These are phyloP conservation scores for Emmelina monodactyla DNA, from an alignment of 2,888 invertebrate genomes.

Conservation along the genomic window DNA sequence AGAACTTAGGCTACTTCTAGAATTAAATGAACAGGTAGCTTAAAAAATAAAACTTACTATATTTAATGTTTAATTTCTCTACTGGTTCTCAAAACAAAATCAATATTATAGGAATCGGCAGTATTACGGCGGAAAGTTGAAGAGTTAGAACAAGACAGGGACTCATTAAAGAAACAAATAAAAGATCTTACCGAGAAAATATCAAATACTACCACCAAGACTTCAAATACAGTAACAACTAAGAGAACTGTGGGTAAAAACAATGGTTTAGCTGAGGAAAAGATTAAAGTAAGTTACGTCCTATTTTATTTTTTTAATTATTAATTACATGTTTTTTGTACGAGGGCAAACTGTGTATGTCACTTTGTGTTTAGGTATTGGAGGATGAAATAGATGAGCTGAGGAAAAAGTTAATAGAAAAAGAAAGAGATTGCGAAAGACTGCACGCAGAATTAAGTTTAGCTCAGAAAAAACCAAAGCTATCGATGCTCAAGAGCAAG, in stretches of 20 bases:
- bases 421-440: conserved; percentile 81
- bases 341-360: background rate
- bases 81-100: no score
- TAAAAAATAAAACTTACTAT: conserved; percentile 5
- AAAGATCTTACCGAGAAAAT: conserved; percentile 80
- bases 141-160: conserved; percentile 82
- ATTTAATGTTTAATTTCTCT: no score
- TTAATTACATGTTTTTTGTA: no score
- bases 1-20: conserved; percentile 84
- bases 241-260: conserved; percentile 44
- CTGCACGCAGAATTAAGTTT: conserved; percentile 75
- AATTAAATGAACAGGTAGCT: conserved; percentile 82
- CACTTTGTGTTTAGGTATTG: conserved; percentile 51
- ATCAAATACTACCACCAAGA: conserved; percentile 45
- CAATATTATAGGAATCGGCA: conserved; percentile 72
- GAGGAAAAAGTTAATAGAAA: conserved; percentile 79
- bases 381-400: conserved; percentile 79
- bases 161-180: conserved; percentile 75
- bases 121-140: conserved; percentile 85
- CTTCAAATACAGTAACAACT: conserved; percentile 31
- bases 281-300: conserved; percentile 65
- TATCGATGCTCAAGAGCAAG: conserved; percentile 70
- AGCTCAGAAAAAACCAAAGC: conserved; percentile 69
- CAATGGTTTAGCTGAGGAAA: conserved; percentile 70
- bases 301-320: no score